Conservation (phyloP, 2,888 invertebrate species). For the Drosophila tripunctata region DNA sequence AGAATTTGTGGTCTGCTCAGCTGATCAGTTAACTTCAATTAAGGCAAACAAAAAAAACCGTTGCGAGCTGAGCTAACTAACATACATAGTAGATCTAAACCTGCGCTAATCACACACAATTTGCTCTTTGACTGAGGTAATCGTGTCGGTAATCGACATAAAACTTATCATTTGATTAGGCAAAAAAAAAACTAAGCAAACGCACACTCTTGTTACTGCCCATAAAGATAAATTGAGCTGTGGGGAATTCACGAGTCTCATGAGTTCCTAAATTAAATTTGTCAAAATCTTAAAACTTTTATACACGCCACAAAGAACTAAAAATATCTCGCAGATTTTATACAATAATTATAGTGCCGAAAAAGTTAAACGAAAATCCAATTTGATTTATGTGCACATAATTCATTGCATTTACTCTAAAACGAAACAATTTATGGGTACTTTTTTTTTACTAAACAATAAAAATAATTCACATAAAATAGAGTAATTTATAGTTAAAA, state of each 20-base stretch:
- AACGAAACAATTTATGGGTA: background rate
- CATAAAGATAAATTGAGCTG: slow-evolving; percentile 67
- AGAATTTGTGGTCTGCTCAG: slow-evolving; percentile 19
- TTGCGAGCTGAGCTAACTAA: slow-evolving; percentile 18
- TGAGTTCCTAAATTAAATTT: slow-evolving; percentile 42
- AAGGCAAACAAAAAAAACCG: slow-evolving; percentile 30
- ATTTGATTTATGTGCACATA: slow-evolving; percentile 2
- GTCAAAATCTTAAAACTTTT: slow-evolving; percentile 30
- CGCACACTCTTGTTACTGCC: slow-evolving; percentile 41
- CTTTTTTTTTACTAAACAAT: background rate
- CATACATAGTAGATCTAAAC: slow-evolving; percentile 35
- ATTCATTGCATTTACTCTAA: slow-evolving; percentile 3
- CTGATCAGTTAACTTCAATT: slow-evolving; percentile 67
- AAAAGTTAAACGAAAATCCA: background rate
- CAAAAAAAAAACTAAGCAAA: slow-evolving; percentile 16
- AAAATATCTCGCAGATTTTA: background rate
- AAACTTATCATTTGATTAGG: slow-evolving; percentile 74
- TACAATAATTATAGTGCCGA: background rate
- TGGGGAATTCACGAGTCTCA: slow-evolving; percentile 31
- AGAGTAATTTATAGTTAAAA: no score
- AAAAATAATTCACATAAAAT: slow-evolving; percentile 2
- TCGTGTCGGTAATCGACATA: slow-evolving; percentile 65
- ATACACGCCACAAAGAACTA: slow-evolving; percentile 11
- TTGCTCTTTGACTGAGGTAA: slow-evolving; percentile 41
- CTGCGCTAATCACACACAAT: slow-evolving; percentile 42